A percentile compares a stretch with the other conserved stretches of the same genome.
These are phyloP conservation scores for Ahaetulla prasina DNA, from an alignment of 2,113 vertebrate species.

Conservation along the genomic window DNA sequence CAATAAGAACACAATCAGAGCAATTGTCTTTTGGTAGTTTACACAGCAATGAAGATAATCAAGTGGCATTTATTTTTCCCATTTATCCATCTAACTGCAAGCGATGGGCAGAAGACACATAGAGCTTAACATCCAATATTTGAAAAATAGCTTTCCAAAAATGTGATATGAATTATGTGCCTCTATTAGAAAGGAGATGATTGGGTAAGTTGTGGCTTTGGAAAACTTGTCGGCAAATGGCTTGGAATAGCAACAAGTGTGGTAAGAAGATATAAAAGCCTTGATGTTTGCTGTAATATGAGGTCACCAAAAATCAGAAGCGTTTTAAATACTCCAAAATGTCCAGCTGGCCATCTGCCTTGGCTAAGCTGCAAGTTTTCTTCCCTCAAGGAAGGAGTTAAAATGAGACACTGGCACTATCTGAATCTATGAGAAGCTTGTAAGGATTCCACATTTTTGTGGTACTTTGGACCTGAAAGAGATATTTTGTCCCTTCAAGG, in stretches of 20 bases:
- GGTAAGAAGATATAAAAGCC: not conserved
- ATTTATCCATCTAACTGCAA: not conserved
- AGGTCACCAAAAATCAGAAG: not conserved
- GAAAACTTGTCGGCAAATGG: not conserved
- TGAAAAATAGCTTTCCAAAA: not conserved
- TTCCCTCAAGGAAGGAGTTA: not conserved
- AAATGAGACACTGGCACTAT: not conserved
- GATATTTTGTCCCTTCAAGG: not conserved
- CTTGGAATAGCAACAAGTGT: not conserved
- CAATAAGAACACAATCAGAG: not conserved
- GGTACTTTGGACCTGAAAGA: not conserved
- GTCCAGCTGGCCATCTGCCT: not conserved
- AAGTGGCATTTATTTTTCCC: not conserved
- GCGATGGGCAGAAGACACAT: not conserved
- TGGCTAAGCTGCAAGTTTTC: not conserved
- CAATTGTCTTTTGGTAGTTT: not conserved
- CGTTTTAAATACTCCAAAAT: not conserved
- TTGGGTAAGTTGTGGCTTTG: not conserved
- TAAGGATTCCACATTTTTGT: not conserved
- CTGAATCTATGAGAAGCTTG: not conserved
- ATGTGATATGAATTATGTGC: not conserved
- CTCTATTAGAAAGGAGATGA: not conserved
- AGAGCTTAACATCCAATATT: not conserved
- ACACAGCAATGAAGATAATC: not conserved
- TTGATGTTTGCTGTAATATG: not conserved